These are phyloP conservation scores for Ptychodera flava DNA, from an alignment of 35 echinoderm and acorn worm species.

Conservation along the genomic window DNA sequence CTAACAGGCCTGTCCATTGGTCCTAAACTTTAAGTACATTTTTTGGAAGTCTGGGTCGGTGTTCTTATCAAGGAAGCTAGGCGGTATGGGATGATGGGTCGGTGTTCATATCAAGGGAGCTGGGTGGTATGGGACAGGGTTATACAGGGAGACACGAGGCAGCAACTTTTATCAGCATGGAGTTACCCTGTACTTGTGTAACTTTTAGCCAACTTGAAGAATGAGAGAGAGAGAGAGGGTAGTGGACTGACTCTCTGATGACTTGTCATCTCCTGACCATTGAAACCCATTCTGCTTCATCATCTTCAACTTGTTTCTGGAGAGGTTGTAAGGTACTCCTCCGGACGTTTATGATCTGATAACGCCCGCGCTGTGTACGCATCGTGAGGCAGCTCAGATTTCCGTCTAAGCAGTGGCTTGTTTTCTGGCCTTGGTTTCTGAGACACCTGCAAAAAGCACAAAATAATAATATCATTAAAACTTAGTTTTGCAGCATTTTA, in stretches of 20 bases:
- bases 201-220: too few species aligned
- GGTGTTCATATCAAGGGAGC: neutral
- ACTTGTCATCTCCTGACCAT: too few species aligned
- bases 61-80: neutral
- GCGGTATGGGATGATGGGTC: neutral
- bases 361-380: conserved; percentile 54
- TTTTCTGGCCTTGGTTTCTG: conserved; percentile 24
- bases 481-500: neutral
- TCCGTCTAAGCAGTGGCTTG: conserved; percentile 74
- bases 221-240: too few species aligned
- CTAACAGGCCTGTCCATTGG: neutral
- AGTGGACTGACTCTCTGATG: too few species aligned
- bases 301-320: conserved; percentile 36
- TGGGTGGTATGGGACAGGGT: neutral
- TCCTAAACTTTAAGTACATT: neutral
- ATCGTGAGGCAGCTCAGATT: conserved; percentile 92
- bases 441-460: conserved; percentile 24
- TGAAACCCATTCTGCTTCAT: neutral
- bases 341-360: conserved; percentile 58
- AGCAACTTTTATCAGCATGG: neutral
- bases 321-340: conserved; percentile 69
- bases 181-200: neutral
- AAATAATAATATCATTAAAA: neutral
- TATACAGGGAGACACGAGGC: too few species aligned
- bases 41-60: neutral